Evolutionary conservation across 2,888 invertebrate species (phyloP), one percentile per base, ranked within the genome.

Genomic region (Drosophila quinaria): DNA sequence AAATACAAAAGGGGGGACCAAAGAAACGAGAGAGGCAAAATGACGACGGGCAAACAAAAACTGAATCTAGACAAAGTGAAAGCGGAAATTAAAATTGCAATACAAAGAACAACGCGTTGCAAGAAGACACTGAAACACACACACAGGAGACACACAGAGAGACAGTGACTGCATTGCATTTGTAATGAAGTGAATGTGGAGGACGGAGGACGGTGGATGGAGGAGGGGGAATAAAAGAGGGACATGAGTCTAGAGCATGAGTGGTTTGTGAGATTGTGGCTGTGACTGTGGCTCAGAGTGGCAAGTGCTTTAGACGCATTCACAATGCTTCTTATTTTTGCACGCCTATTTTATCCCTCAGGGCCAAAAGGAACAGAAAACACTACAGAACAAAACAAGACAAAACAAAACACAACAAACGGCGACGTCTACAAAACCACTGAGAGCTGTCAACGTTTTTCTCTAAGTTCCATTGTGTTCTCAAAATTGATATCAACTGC

Each of bases 61-160:
- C 66, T 69, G 82, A 81, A 85, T 87, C 72, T 77, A 85, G 88
- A 85, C 90, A 89, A 87, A 85, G 87, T 88, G 84, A 83, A 87
- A 83, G 74, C 90, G 90, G 86, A 87, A 87, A 90, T 90, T 89
- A 86, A 90, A 87, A 87, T 79, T 87, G 89, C 81, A 86, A 71
- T 88, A 89, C 82, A 83, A 80, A 89, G 72, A 62, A 66, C 52
- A 63, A 60, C 59, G 64, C 75, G 63, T 55, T 47, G 51, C 62
- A 37, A 56, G 55, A 60, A 68, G 33, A 72, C 46, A 17, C 25
- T 31, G 11, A 35, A 58, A 50, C n/a, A 63, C 52, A 56, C 15
- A 56, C 17, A 58, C 29, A 35, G 25, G 25, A 6, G n/a, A n/a
- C n/a, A 25, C 0, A 25, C 6, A 70, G 68, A 65, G 3, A 6